A percentile compares a stretch with the other conserved stretches of the same genome.
phyloP scores from a whole-genome alignment of 2,113 vertebrate species.

The Entosphenus tridentatus region DNA sequence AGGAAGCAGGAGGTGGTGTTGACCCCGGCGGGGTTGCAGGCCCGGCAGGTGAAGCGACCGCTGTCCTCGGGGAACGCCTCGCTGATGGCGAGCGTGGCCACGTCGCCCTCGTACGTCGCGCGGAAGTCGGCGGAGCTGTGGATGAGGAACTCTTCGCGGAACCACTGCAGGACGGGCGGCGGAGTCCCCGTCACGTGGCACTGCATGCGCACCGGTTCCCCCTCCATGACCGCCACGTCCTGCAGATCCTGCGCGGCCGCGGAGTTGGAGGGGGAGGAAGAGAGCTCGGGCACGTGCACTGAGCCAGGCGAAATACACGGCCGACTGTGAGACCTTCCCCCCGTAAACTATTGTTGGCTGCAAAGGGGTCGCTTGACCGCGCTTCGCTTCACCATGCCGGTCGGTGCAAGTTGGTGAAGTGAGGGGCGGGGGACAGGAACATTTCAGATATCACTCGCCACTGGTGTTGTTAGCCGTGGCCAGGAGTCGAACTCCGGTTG shows the following conservation, averaged over 20 bases:
- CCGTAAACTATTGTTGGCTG: no score
- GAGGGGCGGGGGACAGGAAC: no score
- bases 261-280: no score
- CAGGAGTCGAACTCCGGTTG: no score
- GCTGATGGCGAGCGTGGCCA: conserved; percentile 1
- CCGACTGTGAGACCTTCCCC: no score
- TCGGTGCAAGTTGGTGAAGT: no score
- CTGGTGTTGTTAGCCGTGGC: no score
- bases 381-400: no score
- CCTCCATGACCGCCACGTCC: neutral
- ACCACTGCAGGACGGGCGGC: neutral
- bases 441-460: no score
- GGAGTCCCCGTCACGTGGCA: neutral
- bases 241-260: neutral
- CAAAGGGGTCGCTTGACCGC: no score
- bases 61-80: conserved; percentile 2
- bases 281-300: no score
- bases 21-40: neutral
- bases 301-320: no score
- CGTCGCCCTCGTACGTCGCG: neutral
- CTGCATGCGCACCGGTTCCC: conserved; percentile 1
- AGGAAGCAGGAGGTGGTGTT: neutral
- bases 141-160: neutral
- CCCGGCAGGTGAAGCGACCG: neutral
- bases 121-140: conserved; percentile 1